Base-by-base conservation (phyloP, 2,113 vertebrate species). In the Datnioides undecimradiatus region DNA sequence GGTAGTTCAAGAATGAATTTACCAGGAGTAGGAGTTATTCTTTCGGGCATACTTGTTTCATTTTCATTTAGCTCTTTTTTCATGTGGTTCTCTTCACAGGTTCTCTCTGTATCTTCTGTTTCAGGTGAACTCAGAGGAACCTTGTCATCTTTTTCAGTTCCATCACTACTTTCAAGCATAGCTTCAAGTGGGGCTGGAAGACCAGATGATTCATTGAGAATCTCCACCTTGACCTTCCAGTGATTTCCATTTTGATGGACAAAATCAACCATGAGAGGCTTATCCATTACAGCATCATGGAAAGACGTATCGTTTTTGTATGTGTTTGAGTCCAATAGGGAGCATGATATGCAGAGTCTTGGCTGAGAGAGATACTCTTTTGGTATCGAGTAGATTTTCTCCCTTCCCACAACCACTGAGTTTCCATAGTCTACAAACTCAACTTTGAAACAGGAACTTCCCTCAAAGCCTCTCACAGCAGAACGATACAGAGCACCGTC, bases 351-450 rank as follows among this genome's bases (percentile, higher is more conserved):
- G 80, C 96, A 94, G 40, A 97, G 91, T 72, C 92, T 94, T 0
- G 95, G 94, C 34, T 95, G 70, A 70, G 76, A 81, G 84, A 96
- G 88, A 80, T 94, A 95, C 33, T 87, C 83, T 8, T 79, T 76
- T 14, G 91, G 83, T 65, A 98, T 81, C 67, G 67, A 80, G 66
- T 73, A 92, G 33, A 96, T 91, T 76, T 95, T 95, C 48, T 93
- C 94, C 17, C 52, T 87, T 63, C 66, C 87, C 29, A 96, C 81
- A 31, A 90, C 60, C 54, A 91, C 90, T 4, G 81, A 45, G 73
- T 97, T 97, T 73, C 96, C 97, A 82, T 97, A 97, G 88, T 98
- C 97, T 82, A 98, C 91, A 86, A 97, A 97, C 79, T 97, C 95
- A n/a, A 97, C 93, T 70, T 90, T 92, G 75, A 94, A 91, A 13